phyloP scores from a whole-genome alignment of 2,113 vertebrate species.

The Peromyscus polionotus region DNA sequence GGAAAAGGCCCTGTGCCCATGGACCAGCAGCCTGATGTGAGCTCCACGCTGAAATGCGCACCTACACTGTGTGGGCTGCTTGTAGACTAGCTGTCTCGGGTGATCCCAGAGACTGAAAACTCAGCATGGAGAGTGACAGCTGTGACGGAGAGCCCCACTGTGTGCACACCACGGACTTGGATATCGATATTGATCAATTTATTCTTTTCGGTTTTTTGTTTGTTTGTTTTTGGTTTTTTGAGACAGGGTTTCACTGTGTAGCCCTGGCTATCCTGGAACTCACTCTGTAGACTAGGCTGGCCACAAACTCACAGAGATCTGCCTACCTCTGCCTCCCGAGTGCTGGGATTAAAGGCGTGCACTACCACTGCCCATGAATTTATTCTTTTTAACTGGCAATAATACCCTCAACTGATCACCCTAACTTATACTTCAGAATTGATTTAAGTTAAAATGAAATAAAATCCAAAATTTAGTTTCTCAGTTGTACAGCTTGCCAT shows the following conservation, averaged over 20 bases:
- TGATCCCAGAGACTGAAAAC: background rate
- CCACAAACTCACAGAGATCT: background rate
- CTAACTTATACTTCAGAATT: background rate
- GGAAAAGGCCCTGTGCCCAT: background rate
- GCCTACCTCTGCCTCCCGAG: background rate
- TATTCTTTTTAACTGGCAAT: conserved; percentile 21
- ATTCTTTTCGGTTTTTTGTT: too few species aligned
- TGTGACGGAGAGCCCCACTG: background rate
- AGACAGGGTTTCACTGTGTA: too few species aligned
- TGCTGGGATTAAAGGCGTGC: background rate
- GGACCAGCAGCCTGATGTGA: background rate
- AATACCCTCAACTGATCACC: conserved; percentile 1
- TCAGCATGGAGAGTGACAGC: background rate
- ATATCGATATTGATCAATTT: background rate
- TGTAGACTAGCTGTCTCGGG: background rate
- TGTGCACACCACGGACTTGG: background rate
- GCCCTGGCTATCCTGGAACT: background rate
- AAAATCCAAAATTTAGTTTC: background rate
- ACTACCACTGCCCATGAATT: background rate
- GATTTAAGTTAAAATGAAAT: conserved; percentile 54
- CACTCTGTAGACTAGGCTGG: background rate
- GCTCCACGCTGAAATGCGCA: background rate
- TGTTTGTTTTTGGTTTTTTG: too few species aligned
- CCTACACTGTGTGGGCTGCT: background rate
- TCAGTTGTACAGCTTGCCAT: background rate